These are phyloP conservation scores for Vicugna pacos DNA, from an alignment of 2,113 vertebrate genomes.

Conservation along the genomic window DNA sequence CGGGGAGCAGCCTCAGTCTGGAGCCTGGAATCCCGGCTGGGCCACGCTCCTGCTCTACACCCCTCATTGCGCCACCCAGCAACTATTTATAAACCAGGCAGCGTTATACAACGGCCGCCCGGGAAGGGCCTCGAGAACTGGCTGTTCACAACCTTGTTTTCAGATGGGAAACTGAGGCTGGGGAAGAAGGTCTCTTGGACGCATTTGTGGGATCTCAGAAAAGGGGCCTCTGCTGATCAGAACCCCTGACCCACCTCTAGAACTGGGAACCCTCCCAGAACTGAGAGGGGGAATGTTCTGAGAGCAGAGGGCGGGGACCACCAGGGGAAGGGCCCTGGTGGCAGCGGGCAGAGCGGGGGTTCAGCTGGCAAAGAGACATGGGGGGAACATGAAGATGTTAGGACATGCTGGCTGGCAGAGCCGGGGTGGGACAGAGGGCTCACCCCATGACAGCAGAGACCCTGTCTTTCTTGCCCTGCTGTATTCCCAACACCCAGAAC, in stretches of 20 bases:
- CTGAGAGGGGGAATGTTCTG: background rate
- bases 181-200: background rate
- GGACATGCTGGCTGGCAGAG: background rate
- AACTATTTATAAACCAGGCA: background rate
- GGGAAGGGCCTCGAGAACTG: background rate
- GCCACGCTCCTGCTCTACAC: background rate
- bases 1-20: background rate
- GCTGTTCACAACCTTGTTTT: background rate
- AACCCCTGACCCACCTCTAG: background rate
- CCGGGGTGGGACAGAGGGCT: too few species aligned
- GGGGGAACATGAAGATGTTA: background rate
- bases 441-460: rapidly evolving
- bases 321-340: background rate
- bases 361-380: background rate
- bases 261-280: too few species aligned
- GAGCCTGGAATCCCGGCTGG: background rate
- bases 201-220: background rate
- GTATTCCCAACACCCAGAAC: too few species aligned
- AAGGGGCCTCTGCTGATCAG: background rate
- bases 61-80: background rate
- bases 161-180: background rate
- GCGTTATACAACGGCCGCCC: background rate
- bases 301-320: background rate
- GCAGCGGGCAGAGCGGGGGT: rapidly evolving
- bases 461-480: background rate